phyloP scores from a whole-genome alignment of 1,140 invertebrate genomes.

The Scaptomyza hsui region DNA sequence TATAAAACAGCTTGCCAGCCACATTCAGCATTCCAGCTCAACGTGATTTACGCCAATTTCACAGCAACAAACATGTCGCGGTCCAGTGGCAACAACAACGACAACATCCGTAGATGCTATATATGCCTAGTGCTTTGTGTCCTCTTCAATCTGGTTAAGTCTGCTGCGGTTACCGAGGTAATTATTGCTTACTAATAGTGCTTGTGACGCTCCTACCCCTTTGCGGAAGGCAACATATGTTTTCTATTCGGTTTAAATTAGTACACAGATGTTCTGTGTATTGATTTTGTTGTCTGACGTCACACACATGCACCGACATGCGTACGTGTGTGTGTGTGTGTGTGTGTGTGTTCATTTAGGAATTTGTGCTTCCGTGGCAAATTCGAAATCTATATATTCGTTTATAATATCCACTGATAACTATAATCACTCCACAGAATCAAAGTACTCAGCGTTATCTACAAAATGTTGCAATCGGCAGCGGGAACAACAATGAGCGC shows the following conservation, averaged over 20 bases:
- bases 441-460: conserved; percentile 65
- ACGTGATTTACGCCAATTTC: neutral
- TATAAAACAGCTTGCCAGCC: neutral
- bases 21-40: conserved; percentile 4
- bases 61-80: conserved; percentile 25
- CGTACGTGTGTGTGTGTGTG: neutral
- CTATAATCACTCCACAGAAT: conserved; percentile 42
- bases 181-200: neutral
- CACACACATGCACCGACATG: conserved; percentile 8
- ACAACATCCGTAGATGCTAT: conserved; percentile 1
- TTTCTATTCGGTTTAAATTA: conserved; percentile 17
- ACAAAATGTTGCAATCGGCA: conserved; percentile 40
- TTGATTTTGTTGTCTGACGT: conserved; percentile 56
- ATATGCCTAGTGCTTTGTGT: conserved; percentile 20
- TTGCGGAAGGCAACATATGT: conserved; percentile 52
- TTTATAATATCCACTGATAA: conserved; percentile 9
- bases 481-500: conserved; percentile 46
- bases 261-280: conserved; percentile 57
- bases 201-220: neutral
- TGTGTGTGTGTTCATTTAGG: neutral
- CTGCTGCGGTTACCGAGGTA: conserved; percentile 27
- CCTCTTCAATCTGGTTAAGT: conserved; percentile 4
- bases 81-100: neutral
- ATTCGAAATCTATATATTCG: conserved; percentile 17
- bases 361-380: conserved; percentile 37